Percentiles rank a stretch among this genome's conserved stretches.
Evolutionary conservation across 2,113 vertebrate species (phyloP).

Genomic region (Charina bottae): DNA sequence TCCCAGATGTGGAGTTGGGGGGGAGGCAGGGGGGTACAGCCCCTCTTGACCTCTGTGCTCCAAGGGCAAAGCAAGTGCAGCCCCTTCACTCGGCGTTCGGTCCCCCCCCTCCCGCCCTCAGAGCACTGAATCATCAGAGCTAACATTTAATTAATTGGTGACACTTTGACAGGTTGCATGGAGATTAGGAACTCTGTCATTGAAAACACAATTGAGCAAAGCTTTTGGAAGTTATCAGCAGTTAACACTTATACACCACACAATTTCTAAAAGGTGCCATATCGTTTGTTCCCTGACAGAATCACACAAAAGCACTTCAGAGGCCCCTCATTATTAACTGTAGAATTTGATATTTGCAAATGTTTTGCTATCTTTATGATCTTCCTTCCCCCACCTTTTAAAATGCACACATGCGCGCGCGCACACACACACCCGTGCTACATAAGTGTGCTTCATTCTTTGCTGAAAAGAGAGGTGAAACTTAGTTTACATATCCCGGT

Average conservation of each 20-base stretch:
- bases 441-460: background rate
- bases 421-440: background rate
- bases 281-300: constrained; percentile 68
- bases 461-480: constrained; percentile 2
- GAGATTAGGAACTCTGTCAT: constrained; percentile 76
- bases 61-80: constrained; percentile 48
- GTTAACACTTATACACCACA: constrained; percentile 68
- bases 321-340: constrained; percentile 58
- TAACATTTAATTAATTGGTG: constrained; percentile 85
- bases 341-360: constrained; percentile 69
- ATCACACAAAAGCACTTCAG: constrained; percentile 61
- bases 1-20: background rate
- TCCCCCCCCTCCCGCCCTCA: constrained; percentile 38
- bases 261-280: constrained; percentile 67
- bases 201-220: constrained; percentile 72
- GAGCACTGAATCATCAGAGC: constrained; percentile 77
- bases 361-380: constrained; percentile 71
- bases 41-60: constrained; percentile 41
- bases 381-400: constrained; percentile 44
- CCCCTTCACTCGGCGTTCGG: constrained; percentile 62
- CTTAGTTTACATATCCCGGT: background rate
- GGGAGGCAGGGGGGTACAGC: accelerated
- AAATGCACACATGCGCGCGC: background rate
- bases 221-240: constrained; percentile 66
- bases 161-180: constrained; percentile 81